Base-by-base conservation (phyloP, 2,113 vertebrate species). In the Nicator chloris region DNA sequence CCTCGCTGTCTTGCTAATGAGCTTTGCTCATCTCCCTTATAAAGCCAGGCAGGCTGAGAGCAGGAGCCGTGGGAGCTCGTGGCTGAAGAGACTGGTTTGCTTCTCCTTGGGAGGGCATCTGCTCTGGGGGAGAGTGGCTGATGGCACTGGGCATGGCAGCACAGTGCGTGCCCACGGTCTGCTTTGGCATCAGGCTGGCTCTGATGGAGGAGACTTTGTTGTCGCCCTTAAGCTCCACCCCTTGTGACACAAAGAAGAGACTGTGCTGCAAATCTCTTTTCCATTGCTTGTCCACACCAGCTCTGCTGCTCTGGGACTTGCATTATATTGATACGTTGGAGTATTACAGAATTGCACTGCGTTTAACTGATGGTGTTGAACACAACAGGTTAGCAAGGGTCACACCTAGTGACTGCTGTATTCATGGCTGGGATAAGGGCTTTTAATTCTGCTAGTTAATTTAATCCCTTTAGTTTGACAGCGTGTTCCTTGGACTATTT, bases 401-500 rank as follows among this genome's bases (percentile, higher is more conserved):
- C 87, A 86, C 73, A 75, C 30, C 57, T 54, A 18, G 88, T 49
- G 66, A 47, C 87, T 93, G 59, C 20, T 51, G 21, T 54, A 40
- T 86, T 90, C 30, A 4, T 84, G 47, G 79, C 73, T 78, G 88
- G 95, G 68, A 63, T 88, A 47, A 69, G 53, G 65, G 75, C 35
- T 93, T 92, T 91, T 94, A 95, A 96, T 95, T 86, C 73, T 10
- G 19, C 35, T 63, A 24, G 93, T 92, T 93, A 88, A 94, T 86
- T 90, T 91, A 95, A 92, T 88, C 79, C 59, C 76, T 64, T 24
- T 50, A 79, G 82, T 93, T 91, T 70, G 77, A 77, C 76, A 86
- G 50, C 0, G 0, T 82, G 57, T 92, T 88, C 60, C 90, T 79
- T 85, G 85, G 72, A 68, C 82, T 53, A 11, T 93, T 92, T 94